These are phyloP conservation scores for Clarias pachynema DNA, from an alignment of 2,797 vertebrate species.

Conservation along the genomic window DNA sequence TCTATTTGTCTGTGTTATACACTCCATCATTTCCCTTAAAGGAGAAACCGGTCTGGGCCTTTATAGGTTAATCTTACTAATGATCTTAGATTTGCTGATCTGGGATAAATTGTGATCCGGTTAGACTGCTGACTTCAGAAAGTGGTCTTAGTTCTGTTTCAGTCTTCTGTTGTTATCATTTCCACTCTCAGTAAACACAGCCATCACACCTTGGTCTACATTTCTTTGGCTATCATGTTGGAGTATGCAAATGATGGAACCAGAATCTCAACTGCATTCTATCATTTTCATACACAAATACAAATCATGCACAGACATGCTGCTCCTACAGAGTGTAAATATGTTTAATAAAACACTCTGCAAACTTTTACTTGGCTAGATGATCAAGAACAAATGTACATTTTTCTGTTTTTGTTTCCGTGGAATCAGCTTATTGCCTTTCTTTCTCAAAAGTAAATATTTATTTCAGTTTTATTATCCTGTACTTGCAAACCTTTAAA, in stretches of 20 bases:
- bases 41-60: too few species aligned
- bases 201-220: neutral
- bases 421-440: neutral
- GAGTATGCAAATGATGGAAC: slow-evolving; percentile 19
- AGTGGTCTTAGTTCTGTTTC: too few species aligned
- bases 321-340: neutral
- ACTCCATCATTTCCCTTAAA: too few species aligned
- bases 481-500: neutral
- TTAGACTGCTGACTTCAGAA: too few species aligned
- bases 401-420: neutral
- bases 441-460: neutral
- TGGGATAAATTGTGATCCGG: neutral
- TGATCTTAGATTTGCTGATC: neutral
- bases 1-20: too few species aligned
- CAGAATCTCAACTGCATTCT: neutral
- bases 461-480: neutral
- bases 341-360: neutral
- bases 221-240: neutral
- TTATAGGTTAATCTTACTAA: neutral
- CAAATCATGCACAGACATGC: neutral
- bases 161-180: neutral
- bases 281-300: neutral
- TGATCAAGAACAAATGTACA: neutral
- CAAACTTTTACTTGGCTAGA: neutral
- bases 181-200: neutral